Percentiles rank a stretch among this genome's conserved stretches.
phyloP scores from a whole-genome alignment of 92 coral and sea anemone genomes.

The Micromussa lordhowensis region DNA sequence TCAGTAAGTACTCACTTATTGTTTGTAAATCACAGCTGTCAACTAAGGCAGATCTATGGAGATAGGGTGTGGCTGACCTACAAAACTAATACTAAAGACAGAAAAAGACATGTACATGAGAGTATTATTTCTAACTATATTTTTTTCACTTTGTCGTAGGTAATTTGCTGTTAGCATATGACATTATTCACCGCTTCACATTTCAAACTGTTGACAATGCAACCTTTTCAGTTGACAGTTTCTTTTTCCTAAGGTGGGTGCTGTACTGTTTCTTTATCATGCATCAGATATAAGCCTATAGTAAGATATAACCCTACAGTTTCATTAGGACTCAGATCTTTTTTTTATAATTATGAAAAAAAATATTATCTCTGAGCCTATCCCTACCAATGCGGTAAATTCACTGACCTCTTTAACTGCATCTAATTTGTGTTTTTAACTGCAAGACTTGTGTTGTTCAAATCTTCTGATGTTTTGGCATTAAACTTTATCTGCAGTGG shows the following conservation, averaged over 20 bases:
- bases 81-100: no score
- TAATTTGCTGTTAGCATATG: background rate
- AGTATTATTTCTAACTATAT: background rate
- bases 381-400: no score
- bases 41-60: background rate
- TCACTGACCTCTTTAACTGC: no score
- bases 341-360: no score
- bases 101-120: no score
- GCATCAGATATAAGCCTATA: no score
- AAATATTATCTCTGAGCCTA: no score
- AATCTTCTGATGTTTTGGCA: no score
- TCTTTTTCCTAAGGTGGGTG: constrained; percentile 90
- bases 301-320: no score
- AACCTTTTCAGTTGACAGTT: constrained; percentile 87
- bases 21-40: background rate
- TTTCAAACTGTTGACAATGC: constrained; percentile 82
- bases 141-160: background rate
- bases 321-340: no score
- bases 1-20: background rate
- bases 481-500: constrained; percentile 63
- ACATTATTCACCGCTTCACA: constrained; percentile 60
- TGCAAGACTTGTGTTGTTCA: no score
- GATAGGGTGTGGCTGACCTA: background rate
- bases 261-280: background rate
- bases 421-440: no score